A percentile compares a stretch with the other conserved stretches of the same genome.
These are phyloP conservation scores for Brachionus sp. DNA, from an alignment of 1,140 invertebrate genomes.

Conservation along the genomic window DNA sequence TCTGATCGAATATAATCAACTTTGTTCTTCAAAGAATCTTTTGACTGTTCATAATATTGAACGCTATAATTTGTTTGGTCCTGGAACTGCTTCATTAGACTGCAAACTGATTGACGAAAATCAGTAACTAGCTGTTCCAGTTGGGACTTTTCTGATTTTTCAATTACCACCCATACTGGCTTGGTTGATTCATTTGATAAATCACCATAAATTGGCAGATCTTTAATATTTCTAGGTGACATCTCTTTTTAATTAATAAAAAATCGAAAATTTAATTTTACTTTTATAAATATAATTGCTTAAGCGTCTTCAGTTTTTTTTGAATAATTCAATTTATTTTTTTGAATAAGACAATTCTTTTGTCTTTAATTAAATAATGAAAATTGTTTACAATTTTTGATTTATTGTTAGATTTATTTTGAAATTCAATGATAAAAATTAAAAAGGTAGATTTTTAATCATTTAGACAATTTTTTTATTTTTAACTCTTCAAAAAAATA, in stretches of 20 bases:
- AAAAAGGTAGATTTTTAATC: too few species aligned
- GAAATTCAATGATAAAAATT: too few species aligned
- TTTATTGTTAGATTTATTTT: too few species aligned
- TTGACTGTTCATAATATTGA: not conserved
- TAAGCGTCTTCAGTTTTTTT: too few species aligned
- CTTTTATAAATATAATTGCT: not conserved
- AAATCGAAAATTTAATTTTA: not conserved
- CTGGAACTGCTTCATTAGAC: not conserved
- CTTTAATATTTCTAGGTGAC: not conserved
- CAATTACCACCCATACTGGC: not conserved
- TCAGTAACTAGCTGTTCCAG: not conserved
- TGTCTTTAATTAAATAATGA: too few species aligned
- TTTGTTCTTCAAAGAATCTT: not conserved
- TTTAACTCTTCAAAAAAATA: too few species aligned
- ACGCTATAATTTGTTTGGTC: not conserved
- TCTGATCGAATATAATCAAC: slow-evolving; percentile 29
- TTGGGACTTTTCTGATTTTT: not conserved
- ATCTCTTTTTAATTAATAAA: not conserved
- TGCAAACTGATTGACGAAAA: not conserved
- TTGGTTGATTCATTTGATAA: not conserved
- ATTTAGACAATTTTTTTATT: too few species aligned
- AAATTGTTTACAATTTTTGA: too few species aligned
- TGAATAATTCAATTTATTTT: too few species aligned
- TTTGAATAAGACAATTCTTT: too few species aligned
- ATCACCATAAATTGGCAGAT: slow-evolving; percentile 25